These are phyloP conservation scores for Hydra vulgaris DNA, from an alignment of 30 jellyfish, hydroid and myxozoan species.

Conservation along the genomic window DNA sequence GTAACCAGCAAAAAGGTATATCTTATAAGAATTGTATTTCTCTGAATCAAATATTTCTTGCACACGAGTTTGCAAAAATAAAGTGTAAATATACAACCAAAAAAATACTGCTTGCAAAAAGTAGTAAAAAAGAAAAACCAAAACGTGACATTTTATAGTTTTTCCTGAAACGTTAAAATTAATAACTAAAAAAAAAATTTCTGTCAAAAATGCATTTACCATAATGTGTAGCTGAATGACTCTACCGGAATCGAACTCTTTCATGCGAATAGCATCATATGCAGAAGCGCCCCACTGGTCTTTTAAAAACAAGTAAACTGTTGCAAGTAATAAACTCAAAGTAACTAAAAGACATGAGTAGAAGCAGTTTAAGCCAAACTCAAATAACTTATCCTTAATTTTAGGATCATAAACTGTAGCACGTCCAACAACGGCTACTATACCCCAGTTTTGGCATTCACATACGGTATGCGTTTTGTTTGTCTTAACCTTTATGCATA, in stretches of 20 bases:
- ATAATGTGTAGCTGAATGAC: slow-evolving; percentile 81
- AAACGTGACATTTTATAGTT: slow-evolving; percentile 60
- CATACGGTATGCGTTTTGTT: slow-evolving; percentile 91
- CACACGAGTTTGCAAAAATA: slow-evolving; percentile 61
- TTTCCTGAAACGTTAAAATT: slow-evolving; percentile 56
- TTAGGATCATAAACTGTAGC: slow-evolving; percentile 30
- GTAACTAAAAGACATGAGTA: slow-evolving; percentile 61
- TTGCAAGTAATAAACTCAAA: slow-evolving; percentile 52
- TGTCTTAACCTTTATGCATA: slow-evolving; percentile 48
- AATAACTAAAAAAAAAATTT: slow-evolving; percentile 48
- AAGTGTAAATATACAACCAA: slow-evolving; percentile 76
- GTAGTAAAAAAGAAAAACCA: slow-evolving; percentile 70
- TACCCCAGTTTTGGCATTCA: slow-evolving; percentile 71
- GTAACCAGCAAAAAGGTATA: slow-evolving; percentile 68
- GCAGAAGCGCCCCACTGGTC: slow-evolving; percentile 84
- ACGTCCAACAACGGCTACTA: slow-evolving; percentile 73
- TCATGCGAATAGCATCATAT: slow-evolving; percentile 29
- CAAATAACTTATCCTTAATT: slow-evolving; percentile 4
- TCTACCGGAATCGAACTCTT: slow-evolving; percentile 88
- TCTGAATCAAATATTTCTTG: slow-evolving; percentile 63
- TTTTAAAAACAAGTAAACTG: slow-evolving; percentile 52
- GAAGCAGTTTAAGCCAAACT: slow-evolving; percentile 69
- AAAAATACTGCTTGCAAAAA: slow-evolving; percentile 72
- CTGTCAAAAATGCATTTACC: slow-evolving; percentile 58
- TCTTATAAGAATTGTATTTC: slow-evolving; percentile 70